Percentiles rank a stretch among this genome's conserved stretches.
phyloP scores from a whole-genome alignment of 2,888 invertebrate species.

The Cylloceria caligata region DNA sequence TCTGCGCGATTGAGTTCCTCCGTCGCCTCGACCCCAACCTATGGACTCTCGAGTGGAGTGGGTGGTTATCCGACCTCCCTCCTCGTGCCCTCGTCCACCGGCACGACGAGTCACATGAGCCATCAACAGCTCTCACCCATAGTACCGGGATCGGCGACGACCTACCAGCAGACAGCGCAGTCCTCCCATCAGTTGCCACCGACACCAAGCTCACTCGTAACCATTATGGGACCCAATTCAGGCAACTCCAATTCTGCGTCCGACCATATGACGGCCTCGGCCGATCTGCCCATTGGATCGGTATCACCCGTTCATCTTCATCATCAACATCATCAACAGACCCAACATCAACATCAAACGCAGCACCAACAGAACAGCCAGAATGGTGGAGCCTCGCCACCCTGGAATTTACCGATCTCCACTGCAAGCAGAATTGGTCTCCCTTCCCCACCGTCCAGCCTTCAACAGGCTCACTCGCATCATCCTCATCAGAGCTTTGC shows the following conservation, averaged over 20 bases:
- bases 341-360: conserved; percentile 70
- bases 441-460: conserved; percentile 75
- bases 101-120: conserved; percentile 86
- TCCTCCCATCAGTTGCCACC: conserved; percentile 83
- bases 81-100: conserved; percentile 85
- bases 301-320: conserved; percentile 78
- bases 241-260: conserved; percentile 81
- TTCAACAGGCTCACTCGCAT: conserved; percentile 76
- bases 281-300: conserved; percentile 77
- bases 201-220: conserved; percentile 84
- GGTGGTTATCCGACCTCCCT: conserved; percentile 83
- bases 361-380: conserved; percentile 67
- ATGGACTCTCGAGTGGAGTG: conserved; percentile 85
- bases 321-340: conserved; percentile 73
- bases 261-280: conserved; percentile 75
- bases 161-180: conserved; percentile 83
- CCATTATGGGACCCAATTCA: conserved; percentile 85
- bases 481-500: conserved; percentile 80
- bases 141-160: conserved; percentile 85
- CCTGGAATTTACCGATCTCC: conserved; percentile 79
- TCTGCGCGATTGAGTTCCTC: conserved; percentile 83
- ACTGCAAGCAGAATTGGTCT: conserved; percentile 73
- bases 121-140: conserved; percentile 81
- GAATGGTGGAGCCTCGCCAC: conserved; percentile 74
- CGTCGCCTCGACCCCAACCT: conserved; percentile 81